Conservation (phyloP, 2,797 vertebrate genomes). For the Neostethus bicornis region DNA sequence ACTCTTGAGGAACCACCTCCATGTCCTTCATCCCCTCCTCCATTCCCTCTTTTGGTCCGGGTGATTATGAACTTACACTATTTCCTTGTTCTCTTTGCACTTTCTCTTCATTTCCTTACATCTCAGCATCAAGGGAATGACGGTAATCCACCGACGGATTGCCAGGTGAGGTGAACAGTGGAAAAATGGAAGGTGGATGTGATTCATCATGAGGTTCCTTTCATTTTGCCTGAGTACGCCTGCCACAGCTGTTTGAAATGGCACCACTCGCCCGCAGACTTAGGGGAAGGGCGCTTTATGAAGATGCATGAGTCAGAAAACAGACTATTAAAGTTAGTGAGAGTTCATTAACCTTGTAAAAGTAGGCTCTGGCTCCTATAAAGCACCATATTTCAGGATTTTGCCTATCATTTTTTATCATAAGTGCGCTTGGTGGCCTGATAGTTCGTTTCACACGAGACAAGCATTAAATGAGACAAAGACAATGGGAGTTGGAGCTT, state of each 20-base stretch:
- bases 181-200: constrained; percentile 37
- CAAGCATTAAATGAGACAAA: constrained; percentile 71
- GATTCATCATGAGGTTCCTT: constrained; percentile 67
- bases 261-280: constrained; percentile 67
- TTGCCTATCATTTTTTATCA: constrained; percentile 60
- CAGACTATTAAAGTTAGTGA: constrained; percentile 76
- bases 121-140: constrained; percentile 50
- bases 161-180: constrained; percentile 55
- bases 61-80: constrained; percentile 62
- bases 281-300: constrained; percentile 69
- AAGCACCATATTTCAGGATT: constrained; percentile 69
- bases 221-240: constrained; percentile 48
- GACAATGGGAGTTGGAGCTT: constrained; percentile 61
- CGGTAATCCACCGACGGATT: constrained; percentile 48
- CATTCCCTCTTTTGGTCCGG: constrained; percentile 49
- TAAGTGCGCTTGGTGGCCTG: constrained; percentile 59
- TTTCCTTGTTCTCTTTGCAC: constrained; percentile 45
- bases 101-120: constrained; percentile 44
- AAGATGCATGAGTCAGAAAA: constrained; percentile 75
- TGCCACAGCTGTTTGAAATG: constrained; percentile 72
- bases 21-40: neutral
- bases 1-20: constrained; percentile 48
- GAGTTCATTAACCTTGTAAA: constrained; percentile 80
- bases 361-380: constrained; percentile 63
- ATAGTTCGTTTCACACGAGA: constrained; percentile 70